Evolutionary conservation across 2,888 invertebrate genomes (phyloP).

Genomic region (Rambutsinella grinnellia): DNA sequence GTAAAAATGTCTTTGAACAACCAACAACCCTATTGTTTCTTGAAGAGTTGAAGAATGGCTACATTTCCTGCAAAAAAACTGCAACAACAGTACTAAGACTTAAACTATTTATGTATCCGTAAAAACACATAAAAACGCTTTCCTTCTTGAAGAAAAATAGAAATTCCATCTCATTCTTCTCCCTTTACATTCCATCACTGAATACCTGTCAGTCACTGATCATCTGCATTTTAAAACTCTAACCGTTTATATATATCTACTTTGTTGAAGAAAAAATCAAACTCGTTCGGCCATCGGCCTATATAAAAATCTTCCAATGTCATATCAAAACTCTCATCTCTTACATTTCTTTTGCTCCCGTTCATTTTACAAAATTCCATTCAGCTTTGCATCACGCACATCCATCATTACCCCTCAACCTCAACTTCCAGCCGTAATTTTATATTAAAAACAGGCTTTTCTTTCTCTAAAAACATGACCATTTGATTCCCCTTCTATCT

Average conservation of each 20-base stretch:
- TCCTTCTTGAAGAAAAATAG: not conserved
- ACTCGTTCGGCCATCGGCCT: not conserved
- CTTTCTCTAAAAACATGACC: too few relatives aligned
- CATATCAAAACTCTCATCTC: not conserved
- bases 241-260: not conserved
- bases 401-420: not conserved
- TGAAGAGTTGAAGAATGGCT: too few relatives aligned
- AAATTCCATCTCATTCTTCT: not conserved
- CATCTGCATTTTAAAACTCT: constrained; percentile 1
- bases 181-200: constrained; percentile 23
- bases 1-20: not conserved
- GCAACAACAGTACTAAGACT: too few relatives aligned
- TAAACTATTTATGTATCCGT: not conserved
- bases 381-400: not conserved
- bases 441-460: too few relatives aligned
- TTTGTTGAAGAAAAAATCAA: not conserved
- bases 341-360: not conserved
- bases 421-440: too few relatives aligned
- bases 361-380: not conserved
- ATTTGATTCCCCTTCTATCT: too few relatives aligned
- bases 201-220: constrained; percentile 34
- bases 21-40: too few relatives aligned
- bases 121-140: not conserved
- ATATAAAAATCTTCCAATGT: not conserved
- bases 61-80: too few relatives aligned